Evolutionary conservation across 1,140 invertebrate species (phyloP).

Genomic region (Drosophila neocordata): DNA sequence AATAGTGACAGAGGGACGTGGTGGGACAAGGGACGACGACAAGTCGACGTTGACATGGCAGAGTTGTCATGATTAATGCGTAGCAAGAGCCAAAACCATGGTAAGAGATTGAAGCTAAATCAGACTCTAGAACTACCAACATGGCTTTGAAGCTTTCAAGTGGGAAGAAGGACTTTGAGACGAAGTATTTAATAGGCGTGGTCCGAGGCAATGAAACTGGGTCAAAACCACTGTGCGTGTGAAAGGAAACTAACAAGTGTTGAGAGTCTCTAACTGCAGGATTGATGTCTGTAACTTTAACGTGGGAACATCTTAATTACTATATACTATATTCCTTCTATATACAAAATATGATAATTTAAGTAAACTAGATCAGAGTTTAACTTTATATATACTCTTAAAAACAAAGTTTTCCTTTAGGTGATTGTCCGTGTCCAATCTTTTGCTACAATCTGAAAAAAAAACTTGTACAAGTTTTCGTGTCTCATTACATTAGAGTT

Average conservation of each 20-base stretch:
- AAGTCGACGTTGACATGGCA: slow-evolving; percentile 61
- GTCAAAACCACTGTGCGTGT: neutral
- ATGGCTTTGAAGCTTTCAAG: slow-evolving; percentile 16
- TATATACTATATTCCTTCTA: too few relatives aligned
- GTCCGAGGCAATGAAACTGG: neutral
- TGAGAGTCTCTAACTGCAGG: neutral
- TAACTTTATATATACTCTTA: neutral
- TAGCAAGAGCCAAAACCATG: slow-evolving; percentile 51
- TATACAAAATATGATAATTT: neutral
- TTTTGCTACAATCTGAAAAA: neutral
- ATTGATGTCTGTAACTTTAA: neutral
- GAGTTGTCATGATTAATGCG: slow-evolving; percentile 78
- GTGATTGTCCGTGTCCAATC: neutral
- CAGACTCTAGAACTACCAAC: slow-evolving; percentile 31
- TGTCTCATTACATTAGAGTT: slow-evolving; percentile 23
- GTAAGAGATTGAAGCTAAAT: slow-evolving; percentile 34
- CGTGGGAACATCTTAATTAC: neutral
- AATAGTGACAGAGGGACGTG: neutral
- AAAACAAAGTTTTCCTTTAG: too few relatives aligned
- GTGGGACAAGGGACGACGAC: slow-evolving; percentile 18
- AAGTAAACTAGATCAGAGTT: neutral
- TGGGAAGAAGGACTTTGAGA: slow-evolving; percentile 14
- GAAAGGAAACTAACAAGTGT: slow-evolving; percentile 11
- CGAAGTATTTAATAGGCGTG: slow-evolving; percentile 25
- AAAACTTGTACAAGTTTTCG: slow-evolving; percentile 18